Base-by-base conservation (phyloP, 2,888 invertebrate species). In the Tubiluchus corallicola region DNA sequence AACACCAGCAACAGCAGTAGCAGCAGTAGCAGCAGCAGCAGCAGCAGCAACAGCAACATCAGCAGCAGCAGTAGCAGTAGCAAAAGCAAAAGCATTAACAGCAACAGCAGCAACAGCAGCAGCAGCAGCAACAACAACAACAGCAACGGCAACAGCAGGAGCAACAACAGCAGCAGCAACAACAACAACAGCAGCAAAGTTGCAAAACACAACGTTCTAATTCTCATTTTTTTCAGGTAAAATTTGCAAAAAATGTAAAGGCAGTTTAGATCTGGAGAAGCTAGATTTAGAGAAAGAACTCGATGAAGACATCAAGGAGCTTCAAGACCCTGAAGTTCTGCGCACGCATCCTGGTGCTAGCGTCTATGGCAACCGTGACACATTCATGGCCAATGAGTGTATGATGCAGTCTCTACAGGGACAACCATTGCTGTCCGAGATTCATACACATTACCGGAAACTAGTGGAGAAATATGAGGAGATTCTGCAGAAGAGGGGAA, bases 311-410 rank as follows among this genome's bases (percentile, higher is more conserved):
- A 9, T 29, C 9, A 9, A n/a, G 29, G 29, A 29, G 29, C 9
- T 29, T 29, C 29, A n/a, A n/a, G n/a, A 29, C 29, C 29, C 29
- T 9, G 29, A 29, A n/a, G 29, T n/a, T 9, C 29, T 29, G 29
- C 29, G 29, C 9, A 9, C n/a, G 29, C 29, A 29, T 9, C 9
- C 9, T n/a, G 29, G 29, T n/a, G 29, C 9, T n/a, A 9, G 9
- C 29, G 29, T 29, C 29, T 29, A 29, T n/a, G 29, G 29, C 29
- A 29, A n/a, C 29, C 29, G 29, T n/a, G 29, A 29, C 29, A 29
- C 29, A n/a, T 29, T 29, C 29, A n/a, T n/a, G 29, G 9, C 9
- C 29, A n/a, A n/a, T n/a, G 29, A n/a, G 9, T 9, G 9, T 9
- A 29, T 29, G 29, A 9, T 29, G 29, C 29, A 29, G 29, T 29